Percentiles rank a stretch among this genome's conserved stretches.
Conservation (phyloP, 2,888 invertebrate species). For the Trichogramma dendrolimi region DNA sequence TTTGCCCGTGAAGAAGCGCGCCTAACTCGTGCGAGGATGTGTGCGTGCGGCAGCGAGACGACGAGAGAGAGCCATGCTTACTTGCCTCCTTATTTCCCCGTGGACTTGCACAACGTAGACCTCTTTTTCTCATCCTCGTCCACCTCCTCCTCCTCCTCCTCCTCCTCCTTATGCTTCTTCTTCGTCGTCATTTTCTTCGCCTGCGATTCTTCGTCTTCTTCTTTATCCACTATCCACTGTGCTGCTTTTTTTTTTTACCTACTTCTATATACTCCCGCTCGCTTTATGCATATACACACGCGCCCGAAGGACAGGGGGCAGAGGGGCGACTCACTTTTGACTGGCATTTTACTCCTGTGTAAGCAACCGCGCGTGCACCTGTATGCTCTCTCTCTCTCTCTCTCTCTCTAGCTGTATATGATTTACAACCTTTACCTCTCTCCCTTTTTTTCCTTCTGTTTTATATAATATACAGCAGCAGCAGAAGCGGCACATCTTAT, state of each 20-base stretch:
- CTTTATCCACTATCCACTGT: too few relatives aligned
- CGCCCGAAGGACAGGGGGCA: background rate
- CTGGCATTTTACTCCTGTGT: too few relatives aligned
- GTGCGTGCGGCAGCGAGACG: slow-evolving; percentile 40
- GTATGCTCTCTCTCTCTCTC: background rate
- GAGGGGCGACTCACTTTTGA: too few relatives aligned
- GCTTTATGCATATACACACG: background rate
- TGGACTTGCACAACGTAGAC: slow-evolving; percentile 42
- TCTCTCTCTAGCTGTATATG: slow-evolving; percentile 31
- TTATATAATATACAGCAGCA: background rate
- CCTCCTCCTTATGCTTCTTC: too few relatives aligned
- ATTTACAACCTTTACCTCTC: slow-evolving; percentile 36
- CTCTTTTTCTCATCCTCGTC: slow-evolving; percentile 28
- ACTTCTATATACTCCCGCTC: background rate
- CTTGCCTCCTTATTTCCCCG: slow-evolving; percentile 52
- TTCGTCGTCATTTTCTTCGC: too few relatives aligned
- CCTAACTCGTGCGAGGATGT: too few relatives aligned
- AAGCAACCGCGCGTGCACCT: too few relatives aligned
- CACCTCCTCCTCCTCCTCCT: background rate
- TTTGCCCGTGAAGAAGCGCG: too few relatives aligned
- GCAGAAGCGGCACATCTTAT: slow-evolving; percentile 45
- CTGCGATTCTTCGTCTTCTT: too few relatives aligned
- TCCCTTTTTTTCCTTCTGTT: too few relatives aligned
- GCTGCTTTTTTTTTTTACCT: background rate
- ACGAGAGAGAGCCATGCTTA: slow-evolving; percentile 41